These are phyloP conservation scores for Electrophaes corylata DNA, from an alignment of 2,888 invertebrate species.

Conservation along the genomic window DNA sequence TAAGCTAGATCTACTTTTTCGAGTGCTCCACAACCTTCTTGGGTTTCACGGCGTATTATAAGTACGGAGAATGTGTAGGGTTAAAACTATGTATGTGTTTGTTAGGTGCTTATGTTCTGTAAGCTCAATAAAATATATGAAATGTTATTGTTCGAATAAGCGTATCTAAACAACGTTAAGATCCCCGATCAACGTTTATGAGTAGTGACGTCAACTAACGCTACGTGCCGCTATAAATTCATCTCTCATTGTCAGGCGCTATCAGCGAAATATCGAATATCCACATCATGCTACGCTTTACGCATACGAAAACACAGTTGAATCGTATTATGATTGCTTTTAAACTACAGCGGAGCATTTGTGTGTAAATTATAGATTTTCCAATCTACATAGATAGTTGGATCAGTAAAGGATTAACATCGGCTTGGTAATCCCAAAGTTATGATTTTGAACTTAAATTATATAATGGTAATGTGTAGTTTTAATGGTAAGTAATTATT, in stretches of 20 bases:
- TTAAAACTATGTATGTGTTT: not conserved
- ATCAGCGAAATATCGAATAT: conserved; percentile 63
- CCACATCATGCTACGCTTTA: conserved; percentile 56
- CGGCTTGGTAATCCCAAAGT: conserved; percentile 28
- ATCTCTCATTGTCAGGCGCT: conserved; percentile 62
- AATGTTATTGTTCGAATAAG: conserved; percentile 3
- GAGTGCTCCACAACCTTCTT: too few species aligned
- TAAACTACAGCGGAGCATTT: conserved; percentile 53
- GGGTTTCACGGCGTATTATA: too few species aligned
- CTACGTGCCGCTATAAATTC: conserved; percentile 38
- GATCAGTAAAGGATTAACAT: conserved; percentile 37
- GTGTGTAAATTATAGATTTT: conserved; percentile 61
- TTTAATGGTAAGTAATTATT: conserved; percentile 10
- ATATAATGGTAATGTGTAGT: not conserved
- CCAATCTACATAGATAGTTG: conserved; percentile 54
- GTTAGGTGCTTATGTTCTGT: not conserved
- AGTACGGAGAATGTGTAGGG: too few species aligned
- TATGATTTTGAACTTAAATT: conserved; percentile 6
- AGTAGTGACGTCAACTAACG: conserved; percentile 16
- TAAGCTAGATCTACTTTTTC: too few species aligned
- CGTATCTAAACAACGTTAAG: conserved; percentile 18
- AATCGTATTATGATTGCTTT: conserved; percentile 61
- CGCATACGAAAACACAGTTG: conserved; percentile 64
- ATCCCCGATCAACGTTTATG: conserved; percentile 17
- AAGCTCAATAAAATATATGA: not conserved